Conservation (phyloP, 2,797 vertebrate genomes). For the Hapalemur alaotrensis region DNA sequence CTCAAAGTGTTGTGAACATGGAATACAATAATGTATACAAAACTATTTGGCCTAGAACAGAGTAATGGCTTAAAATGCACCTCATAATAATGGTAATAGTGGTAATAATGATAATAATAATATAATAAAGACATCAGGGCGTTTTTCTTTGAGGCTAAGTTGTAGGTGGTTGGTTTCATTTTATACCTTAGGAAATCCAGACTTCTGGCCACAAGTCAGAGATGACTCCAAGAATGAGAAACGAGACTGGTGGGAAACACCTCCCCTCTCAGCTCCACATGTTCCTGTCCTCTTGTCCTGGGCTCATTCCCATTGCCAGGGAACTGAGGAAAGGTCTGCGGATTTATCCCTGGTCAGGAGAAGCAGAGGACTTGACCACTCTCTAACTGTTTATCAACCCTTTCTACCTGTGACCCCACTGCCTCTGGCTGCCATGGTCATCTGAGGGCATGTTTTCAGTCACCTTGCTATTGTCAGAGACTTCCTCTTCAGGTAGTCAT, state of each 20-base stretch:
- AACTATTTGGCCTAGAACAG: neutral
- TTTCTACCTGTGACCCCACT: slow-evolving; percentile 25
- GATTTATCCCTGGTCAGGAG: neutral
- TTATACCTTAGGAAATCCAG: neutral
- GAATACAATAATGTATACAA: neutral
- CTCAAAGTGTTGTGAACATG: neutral
- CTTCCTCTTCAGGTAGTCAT: slow-evolving; percentile 15
- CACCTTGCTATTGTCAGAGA: neutral
- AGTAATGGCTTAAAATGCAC: neutral
- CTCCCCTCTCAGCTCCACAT: neutral
- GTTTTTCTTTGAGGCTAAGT: slow-evolving; percentile 8
- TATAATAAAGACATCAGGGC: neutral
- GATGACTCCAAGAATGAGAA: neutral
- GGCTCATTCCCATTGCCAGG: neutral
- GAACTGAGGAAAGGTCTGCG: neutral
- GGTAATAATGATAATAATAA: neutral
- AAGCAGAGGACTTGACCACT: neutral
- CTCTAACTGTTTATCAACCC: slow-evolving; percentile 59
- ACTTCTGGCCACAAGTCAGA: neutral
- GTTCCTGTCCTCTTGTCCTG: neutral
- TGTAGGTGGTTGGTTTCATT: neutral
- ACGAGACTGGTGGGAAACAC: neutral
- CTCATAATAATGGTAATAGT: neutral
- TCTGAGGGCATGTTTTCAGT: slow-evolving; percentile 56
- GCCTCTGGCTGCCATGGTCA: slow-evolving; percentile 23